These are phyloP conservation scores for Cremastinae sp. DNA, from an alignment of 2,888 invertebrate genomes.

Conservation along the genomic window DNA sequence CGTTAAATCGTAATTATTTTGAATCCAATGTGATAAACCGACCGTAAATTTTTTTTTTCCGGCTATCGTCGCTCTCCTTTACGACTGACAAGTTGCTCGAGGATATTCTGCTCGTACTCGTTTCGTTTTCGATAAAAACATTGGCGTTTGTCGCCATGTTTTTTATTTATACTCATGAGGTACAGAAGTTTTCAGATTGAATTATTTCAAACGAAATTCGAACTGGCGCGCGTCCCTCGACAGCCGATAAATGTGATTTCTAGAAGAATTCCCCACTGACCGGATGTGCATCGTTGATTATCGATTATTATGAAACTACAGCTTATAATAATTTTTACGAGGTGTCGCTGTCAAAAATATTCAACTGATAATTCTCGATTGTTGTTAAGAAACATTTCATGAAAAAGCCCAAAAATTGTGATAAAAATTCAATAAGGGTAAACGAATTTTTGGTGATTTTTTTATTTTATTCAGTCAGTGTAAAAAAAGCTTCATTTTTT, in stretches of 20 bases:
- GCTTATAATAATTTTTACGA: too few relatives aligned
- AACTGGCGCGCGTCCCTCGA: too few relatives aligned
- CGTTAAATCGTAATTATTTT: conserved; percentile 1
- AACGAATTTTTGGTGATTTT: conserved; percentile 1
- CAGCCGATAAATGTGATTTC: too few relatives aligned
- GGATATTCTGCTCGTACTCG: conserved; percentile 45
- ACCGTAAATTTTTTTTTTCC: conserved; percentile 70
- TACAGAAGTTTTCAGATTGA: neutral
- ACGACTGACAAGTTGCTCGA: conserved; percentile 55
- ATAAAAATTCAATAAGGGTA: neutral
- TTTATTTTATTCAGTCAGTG: conserved; percentile 60
- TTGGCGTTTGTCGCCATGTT: conserved; percentile 65
- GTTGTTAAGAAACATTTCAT: too few relatives aligned
- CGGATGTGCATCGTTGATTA: too few relatives aligned
- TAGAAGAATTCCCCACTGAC: too few relatives aligned
- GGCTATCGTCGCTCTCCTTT: conserved; percentile 53
- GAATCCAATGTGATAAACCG: conserved; percentile 58
- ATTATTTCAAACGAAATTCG: too few relatives aligned
- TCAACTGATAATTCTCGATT: too few relatives aligned
- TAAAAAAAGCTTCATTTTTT: conserved; percentile 55
- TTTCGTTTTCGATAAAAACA: conserved; percentile 58
- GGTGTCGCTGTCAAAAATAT: too few relatives aligned
- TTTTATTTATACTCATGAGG: conserved; percentile 11
- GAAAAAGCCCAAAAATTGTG: too few relatives aligned
- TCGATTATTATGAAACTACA: too few relatives aligned